phyloP scores from a whole-genome alignment of 2,113 vertebrate species.

The Pluvianellus socialis region DNA sequence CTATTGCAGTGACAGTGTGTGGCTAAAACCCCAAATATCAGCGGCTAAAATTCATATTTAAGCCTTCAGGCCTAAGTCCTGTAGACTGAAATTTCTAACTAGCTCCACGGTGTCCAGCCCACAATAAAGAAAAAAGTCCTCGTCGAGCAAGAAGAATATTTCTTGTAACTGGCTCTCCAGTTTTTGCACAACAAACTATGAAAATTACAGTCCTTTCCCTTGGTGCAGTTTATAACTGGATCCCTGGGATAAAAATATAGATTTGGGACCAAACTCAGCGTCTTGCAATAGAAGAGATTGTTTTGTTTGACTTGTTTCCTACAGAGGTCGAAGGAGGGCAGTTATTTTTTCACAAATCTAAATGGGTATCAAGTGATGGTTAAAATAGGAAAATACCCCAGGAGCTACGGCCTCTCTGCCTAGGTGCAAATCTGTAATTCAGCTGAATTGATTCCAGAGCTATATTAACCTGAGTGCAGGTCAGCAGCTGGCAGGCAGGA shows the following conservation, averaged over 20 bases:
- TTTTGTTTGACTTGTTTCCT: conserved; percentile 8
- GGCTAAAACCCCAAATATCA: background rate
- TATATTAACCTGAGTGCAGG: background rate
- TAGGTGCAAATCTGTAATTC: conserved; percentile 26
- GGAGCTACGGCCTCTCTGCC: background rate
- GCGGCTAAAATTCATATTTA: background rate
- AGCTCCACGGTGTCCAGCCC: background rate
- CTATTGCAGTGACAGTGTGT: background rate
- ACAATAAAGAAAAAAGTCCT: background rate
- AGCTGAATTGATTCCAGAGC: background rate
- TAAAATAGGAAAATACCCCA: background rate
- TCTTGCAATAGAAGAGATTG: background rate
- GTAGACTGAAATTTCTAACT: background rate
- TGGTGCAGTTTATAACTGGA: background rate
- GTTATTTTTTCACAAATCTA: conserved; percentile 1
- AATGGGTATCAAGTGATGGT: background rate
- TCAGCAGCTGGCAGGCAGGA: background rate
- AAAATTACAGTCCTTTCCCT: background rate
- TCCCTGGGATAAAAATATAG: background rate
- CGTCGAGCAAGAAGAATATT: fast-evolving
- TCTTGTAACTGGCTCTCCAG: background rate
- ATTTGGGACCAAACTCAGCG: background rate
- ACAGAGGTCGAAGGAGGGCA: background rate
- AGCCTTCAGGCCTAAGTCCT: background rate
- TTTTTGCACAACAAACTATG: background rate